These are phyloP conservation scores for Phoebastria nigripes DNA, from an alignment of 2,797 vertebrate genomes.

Conservation along the genomic window DNA sequence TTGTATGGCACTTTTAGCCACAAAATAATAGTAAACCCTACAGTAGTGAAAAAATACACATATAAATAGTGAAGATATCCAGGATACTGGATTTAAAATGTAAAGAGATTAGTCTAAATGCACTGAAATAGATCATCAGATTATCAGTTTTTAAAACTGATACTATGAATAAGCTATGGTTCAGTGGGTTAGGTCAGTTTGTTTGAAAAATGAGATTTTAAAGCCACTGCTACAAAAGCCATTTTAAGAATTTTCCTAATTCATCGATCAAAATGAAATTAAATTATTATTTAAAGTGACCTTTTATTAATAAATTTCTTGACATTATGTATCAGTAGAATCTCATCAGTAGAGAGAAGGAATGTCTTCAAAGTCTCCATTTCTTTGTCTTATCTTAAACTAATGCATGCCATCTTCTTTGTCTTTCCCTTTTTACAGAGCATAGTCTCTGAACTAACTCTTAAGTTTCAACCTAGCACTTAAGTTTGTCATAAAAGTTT, in stretches of 20 bases:
- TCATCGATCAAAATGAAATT: not conserved
- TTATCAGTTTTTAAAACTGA: not conserved
- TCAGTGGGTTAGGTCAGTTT: not conserved
- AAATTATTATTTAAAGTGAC: not conserved
- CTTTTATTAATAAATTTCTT: not conserved
- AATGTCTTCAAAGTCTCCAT: not conserved
- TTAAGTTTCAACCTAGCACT: not conserved
- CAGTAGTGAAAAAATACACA: not conserved
- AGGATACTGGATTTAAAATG: not conserved
- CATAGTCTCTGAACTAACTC: not conserved
- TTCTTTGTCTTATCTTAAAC: not conserved
- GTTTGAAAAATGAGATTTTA: slow-evolving; percentile 6
- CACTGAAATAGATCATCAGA: not conserved
- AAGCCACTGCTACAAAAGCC: not conserved
- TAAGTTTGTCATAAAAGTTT: not conserved
- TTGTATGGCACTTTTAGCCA: not conserved
- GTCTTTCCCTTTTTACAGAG: not conserved
- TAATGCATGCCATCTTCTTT: not conserved
- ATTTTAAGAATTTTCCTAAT: not conserved
- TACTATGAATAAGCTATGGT: not conserved
- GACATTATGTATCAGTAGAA: not conserved
- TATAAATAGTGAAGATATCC: not conserved
- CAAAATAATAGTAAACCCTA: not conserved
- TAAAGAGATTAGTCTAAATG: not conserved
- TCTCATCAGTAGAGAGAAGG: not conserved